Evolutionary conservation across 2,888 invertebrate species (phyloP), one percentile per base, ranked within the genome.

Genomic region (Drosophila monieri): DNA sequence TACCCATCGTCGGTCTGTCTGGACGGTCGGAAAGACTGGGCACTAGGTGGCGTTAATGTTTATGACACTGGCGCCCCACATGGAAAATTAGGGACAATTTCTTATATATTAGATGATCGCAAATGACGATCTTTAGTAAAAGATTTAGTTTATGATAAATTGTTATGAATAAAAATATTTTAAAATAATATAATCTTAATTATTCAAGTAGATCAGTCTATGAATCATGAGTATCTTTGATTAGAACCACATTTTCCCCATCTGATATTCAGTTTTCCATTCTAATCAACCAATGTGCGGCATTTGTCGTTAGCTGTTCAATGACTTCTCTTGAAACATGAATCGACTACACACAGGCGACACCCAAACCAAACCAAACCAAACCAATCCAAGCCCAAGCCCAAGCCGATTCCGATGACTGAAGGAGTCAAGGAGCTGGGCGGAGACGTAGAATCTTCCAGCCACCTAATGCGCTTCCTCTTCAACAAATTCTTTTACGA

Each of bases 301-400:
- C 60, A 62, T 57, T 54, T 74, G 60, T 51, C 66, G 69, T 64
- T 65, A 85, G 78, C 89, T 88, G 89, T 89, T 88, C 88, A 89
- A 88, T 89, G 89, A 90, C 90, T 85, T 85, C 73, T 80, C 73
- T 55, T 79, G 84, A 87, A 85, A 87, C 85, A 80, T 87, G 88
- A 85, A 83, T 85, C 84, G 83, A 77, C 84, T 77, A 87, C 88
- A 83, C 73, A 83, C 73, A 87, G 79, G 44, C 55, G 49, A 35
- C 18, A 55, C 59, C 54, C 54, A 65, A 69, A 51, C 71, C 56
- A 37, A 41, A 18, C 18, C 18, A 18, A 14, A 12, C 32, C 32
- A 37, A 35, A 43, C 44, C 56, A 23, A 51, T 27, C 41, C 39
- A 51, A 51, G 6, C 2, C 14, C 14, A 6, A 14, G 10, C 39